A percentile compares a stretch with the other conserved stretches of the same genome.
Evolutionary conservation across 2,797 vertebrate species (phyloP).

Genomic region (Lateolabrax maculatus): DNA sequence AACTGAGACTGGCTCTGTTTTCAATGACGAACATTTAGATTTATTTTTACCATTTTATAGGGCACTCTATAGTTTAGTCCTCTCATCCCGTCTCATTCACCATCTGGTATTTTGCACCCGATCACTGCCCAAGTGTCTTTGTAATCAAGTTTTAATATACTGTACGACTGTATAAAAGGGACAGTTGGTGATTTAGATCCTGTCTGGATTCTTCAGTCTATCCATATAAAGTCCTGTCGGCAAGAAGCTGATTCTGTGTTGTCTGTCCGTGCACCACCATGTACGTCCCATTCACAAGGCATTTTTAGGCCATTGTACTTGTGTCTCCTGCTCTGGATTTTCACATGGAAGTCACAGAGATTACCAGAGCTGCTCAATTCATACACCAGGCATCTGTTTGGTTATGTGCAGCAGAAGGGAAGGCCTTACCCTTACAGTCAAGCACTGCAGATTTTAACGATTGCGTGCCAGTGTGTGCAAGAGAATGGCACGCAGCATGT

Average conservation of each 20-base stretch:
- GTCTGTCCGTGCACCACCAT: not conserved
- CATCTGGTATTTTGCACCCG: constrained; percentile 67
- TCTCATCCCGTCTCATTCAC: constrained; percentile 33
- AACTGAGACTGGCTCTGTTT: constrained; percentile 47
- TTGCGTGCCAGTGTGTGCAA: not conserved
- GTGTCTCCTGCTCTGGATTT: not conserved
- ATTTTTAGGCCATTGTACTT: not conserved
- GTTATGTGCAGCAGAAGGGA: not conserved
- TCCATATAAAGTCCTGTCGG: constrained; percentile 51
- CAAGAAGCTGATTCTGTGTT: constrained; percentile 13
- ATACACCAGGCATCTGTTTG: constrained; percentile 19
- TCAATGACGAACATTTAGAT: constrained; percentile 58
- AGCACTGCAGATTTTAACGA: not conserved
- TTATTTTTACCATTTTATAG: constrained; percentile 42
- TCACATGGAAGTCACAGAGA: not conserved
- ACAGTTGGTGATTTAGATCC: constrained; percentile 42
- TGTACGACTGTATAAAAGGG: constrained; percentile 41
- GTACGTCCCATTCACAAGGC: not conserved
- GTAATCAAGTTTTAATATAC: constrained; percentile 67
- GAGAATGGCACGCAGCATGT: not conserved
- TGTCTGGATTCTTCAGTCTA: constrained; percentile 37
- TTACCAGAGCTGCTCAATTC: constrained; percentile 36
- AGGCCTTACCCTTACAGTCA: not conserved
- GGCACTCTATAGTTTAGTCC: constrained; percentile 8
- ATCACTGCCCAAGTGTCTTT: constrained; percentile 55